phyloP scores from a whole-genome alignment of 2,113 vertebrate genomes.

The Prunella himalayana region DNA sequence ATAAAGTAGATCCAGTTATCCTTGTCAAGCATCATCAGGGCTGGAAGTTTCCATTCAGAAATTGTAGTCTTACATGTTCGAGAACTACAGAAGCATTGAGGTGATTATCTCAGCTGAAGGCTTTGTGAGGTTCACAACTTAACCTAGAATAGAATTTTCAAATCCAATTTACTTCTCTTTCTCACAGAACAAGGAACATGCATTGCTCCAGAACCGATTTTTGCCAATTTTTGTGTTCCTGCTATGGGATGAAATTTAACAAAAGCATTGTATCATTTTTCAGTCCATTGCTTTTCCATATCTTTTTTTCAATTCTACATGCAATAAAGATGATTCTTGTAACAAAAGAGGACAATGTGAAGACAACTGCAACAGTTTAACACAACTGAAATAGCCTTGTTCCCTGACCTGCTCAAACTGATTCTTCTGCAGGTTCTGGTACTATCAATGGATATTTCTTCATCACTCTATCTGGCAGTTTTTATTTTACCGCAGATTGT shows the following conservation, averaged over 20 bases:
- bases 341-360: neutral
- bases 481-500: neutral
- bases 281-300: neutral
- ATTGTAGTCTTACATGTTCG: neutral
- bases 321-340: neutral
- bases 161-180: neutral
- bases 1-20: neutral
- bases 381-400: neutral
- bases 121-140: neutral
- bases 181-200: neutral
- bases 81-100: neutral
- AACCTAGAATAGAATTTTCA: neutral
- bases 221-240: neutral
- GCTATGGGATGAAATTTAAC: neutral
- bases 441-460: neutral
- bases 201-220: neutral
- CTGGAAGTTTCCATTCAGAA: neutral
- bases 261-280: neutral
- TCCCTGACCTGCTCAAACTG: neutral
- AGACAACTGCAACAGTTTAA: neutral
- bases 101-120: neutral
- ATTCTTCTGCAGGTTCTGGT: neutral
- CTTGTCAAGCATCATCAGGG: neutral
- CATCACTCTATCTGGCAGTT: neutral
- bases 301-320: neutral